These are phyloP conservation scores for Cheilosia grossa DNA, from an alignment of 2,888 invertebrate species.

Conservation along the genomic window DNA sequence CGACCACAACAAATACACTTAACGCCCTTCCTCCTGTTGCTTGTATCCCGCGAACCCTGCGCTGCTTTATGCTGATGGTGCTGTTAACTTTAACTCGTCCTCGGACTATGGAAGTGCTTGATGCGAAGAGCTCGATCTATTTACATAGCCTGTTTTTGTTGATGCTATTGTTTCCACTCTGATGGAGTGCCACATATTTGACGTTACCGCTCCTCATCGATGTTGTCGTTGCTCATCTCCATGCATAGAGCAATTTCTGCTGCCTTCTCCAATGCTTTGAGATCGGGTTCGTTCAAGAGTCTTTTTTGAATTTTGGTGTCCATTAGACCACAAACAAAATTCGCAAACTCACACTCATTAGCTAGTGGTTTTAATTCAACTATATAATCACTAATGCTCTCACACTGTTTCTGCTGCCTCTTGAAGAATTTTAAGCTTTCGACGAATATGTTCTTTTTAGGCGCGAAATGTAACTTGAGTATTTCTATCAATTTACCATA, in stretches of 20 bases:
- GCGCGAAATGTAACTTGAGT: slow-evolving; percentile 17
- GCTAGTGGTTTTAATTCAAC: slow-evolving; percentile 21
- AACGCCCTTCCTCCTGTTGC: background rate
- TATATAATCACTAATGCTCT: slow-evolving; percentile 2
- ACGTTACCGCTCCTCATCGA: background rate
- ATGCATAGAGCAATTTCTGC: slow-evolving; percentile 19
- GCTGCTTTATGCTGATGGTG: background rate
- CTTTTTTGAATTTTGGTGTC: background rate
- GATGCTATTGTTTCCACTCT: background rate
- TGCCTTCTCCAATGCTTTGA: slow-evolving; percentile 4
- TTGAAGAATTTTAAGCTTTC: slow-evolving; percentile 22
- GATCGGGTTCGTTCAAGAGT: background rate
- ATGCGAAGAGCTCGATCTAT: background rate
- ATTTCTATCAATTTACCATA: slow-evolving; percentile 15
- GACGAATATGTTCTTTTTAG: slow-evolving; percentile 1
- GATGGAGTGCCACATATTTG: background rate
- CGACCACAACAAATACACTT: slow-evolving; percentile 6
- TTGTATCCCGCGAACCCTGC: background rate
- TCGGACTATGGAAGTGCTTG: background rate
- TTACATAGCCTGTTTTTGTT: background rate
- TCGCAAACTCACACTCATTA: slow-evolving; percentile 8
- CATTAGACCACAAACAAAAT: background rate
- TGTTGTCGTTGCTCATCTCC: slow-evolving; percentile 32
- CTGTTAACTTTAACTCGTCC: background rate
- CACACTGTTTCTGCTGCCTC: background rate